Evolutionary conservation across 1,140 invertebrate species (phyloP).

Genomic region (Carcinoscorpius rotundicauda): DNA sequence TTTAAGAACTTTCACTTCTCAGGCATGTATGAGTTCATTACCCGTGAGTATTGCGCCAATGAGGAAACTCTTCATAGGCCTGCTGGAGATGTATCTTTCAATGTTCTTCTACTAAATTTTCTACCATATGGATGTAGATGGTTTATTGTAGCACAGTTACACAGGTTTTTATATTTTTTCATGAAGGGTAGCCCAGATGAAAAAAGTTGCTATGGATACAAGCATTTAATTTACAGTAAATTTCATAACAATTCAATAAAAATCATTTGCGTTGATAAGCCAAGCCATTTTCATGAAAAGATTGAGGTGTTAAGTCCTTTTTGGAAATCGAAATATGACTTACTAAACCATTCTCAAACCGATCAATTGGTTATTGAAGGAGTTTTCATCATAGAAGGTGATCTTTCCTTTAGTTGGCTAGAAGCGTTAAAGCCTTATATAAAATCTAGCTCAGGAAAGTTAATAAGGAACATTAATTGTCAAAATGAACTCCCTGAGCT

Average conservation of each 20-base stretch:
- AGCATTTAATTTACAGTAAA: too few species aligned
- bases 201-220: conserved; percentile 34
- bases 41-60: too few species aligned
- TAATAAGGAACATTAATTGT: conserved; percentile 43
- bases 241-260: too few species aligned
- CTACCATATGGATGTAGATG: conserved; percentile 20
- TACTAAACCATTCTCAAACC: too few species aligned
- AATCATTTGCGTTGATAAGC: too few species aligned
- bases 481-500: conserved; percentile 66
- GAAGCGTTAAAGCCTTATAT: conserved; percentile 48
- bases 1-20: conserved; percentile 68
- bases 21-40: conserved; percentile 63
- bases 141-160: conserved; percentile 20
- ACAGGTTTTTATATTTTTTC: conserved; percentile 22
- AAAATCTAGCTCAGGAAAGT: conserved; percentile 33
- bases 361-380: conserved; percentile 56
- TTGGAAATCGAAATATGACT: too few species aligned
- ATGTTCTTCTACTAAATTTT: background rate
- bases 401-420: conserved; percentile 60
- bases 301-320: too few species aligned
- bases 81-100: too few species aligned
- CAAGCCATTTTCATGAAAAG: too few species aligned
- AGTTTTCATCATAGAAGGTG: conserved; percentile 52
- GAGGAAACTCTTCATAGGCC: too few species aligned
- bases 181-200: conserved; percentile 55